A percentile compares a stretch with the other conserved stretches of the same genome.
Evolutionary conservation across 2,888 invertebrate species (phyloP).

Genomic region (Hybos culiciformis): DNA sequence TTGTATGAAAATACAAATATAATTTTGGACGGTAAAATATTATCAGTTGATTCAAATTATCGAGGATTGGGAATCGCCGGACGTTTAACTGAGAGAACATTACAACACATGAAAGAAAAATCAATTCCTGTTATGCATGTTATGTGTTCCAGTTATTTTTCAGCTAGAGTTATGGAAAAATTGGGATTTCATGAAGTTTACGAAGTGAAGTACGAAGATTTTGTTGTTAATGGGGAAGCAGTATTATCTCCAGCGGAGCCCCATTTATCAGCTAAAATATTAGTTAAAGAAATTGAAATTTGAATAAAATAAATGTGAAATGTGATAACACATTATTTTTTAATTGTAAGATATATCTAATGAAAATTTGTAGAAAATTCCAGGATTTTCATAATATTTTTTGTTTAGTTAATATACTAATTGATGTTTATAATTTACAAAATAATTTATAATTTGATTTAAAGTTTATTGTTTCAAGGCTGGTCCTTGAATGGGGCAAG

Average conservation of each 20-base stretch:
- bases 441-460: too few relatives aligned
- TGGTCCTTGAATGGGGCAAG: too few relatives aligned
- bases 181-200: constrained; percentile 57
- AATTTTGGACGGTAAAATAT: constrained; percentile 33
- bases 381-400: too few relatives aligned
- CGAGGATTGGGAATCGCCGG: constrained; percentile 35
- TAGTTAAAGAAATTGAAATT: constrained; percentile 38
- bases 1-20: constrained; percentile 33
- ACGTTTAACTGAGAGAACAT: constrained; percentile 25
- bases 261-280: constrained; percentile 45
- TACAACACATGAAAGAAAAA: constrained; percentile 30
- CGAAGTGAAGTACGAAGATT: constrained; percentile 49
- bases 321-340: too few relatives aligned
- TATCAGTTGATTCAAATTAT: constrained; percentile 32
- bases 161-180: constrained; percentile 56
- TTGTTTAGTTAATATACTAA: too few relatives aligned
- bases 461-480: too few relatives aligned
- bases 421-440: too few relatives aligned
- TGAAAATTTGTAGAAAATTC: too few relatives aligned
- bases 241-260: constrained; percentile 53
- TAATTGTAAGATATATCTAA: too few relatives aligned
- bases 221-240: constrained; percentile 45
- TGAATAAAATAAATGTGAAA: too few relatives aligned
- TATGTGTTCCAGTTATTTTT: constrained; percentile 63
- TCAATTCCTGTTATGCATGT: constrained; percentile 45